Evolutionary conservation across 2,113 vertebrate species (phyloP), one percentile per base, ranked within the genome.

Genomic region (Oreamnos americanus): DNA sequence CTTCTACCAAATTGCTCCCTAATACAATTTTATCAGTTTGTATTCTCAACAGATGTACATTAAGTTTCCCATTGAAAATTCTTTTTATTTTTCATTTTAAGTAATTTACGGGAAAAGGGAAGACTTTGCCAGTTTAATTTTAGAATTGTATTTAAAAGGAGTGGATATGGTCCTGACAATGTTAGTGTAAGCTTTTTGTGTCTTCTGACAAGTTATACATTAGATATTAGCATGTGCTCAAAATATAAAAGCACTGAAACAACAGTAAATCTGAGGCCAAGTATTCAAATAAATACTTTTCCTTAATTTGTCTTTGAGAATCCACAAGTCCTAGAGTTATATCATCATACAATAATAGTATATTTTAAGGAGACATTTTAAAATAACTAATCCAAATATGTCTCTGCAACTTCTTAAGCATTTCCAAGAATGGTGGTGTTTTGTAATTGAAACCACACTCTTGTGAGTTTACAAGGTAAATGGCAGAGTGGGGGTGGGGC

Each of bases 291-390:
- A 94, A 87, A 10, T 0, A 7, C 45, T 5, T 21, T 96, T 5
- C 16, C 39, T 96, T 25, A 23, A 30, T 96, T 82, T 93, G 39
- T 93, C 78, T 85, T 25, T 87, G 36, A 89, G 93, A 96, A 96
- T 94, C 55, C 64, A 11, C 16, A 89, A 30, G 33, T 2, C 0
- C 49, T 47, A 15, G 53, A 96, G 90, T 90, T 57, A 4, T 93
- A 39, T 2, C 2, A n/a, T 93, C 93, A 95, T 11, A 5, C 4
- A 43, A 95, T 30, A 79, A 16, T 0, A 49, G 71, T 57, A 43
- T 1, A 58, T 89, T 92, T 39, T 71, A 12, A 91, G 26, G 19
- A 7, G 9, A 51, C 51, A 33, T 74, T 57, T 91, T 55, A 25
- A 79, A 43, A 3, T 10, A 33, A 93, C 78, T 87, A 33, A 15